A percentile compares a stretch with the other conserved stretches of the same genome.
Conservation (phyloP, 2,113 vertebrate genomes). For the Semicossyphus pulcher region DNA sequence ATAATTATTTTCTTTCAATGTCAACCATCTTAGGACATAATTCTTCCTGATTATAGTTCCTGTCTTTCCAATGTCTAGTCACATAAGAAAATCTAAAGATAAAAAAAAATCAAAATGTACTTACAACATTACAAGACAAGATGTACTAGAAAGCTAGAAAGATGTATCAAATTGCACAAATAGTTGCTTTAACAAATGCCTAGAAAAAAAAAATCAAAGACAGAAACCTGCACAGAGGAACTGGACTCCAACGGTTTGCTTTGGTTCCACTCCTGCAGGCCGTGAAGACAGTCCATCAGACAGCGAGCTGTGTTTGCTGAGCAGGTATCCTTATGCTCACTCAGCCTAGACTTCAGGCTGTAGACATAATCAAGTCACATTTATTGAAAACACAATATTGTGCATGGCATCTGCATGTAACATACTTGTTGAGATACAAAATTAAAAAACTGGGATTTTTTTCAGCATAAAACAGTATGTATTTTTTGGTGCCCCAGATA, state of each 20-base stretch:
- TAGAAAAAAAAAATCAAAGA: neutral
- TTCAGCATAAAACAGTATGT: neutral
- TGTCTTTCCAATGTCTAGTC: too few relatives aligned
- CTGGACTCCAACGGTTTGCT: conserved; percentile 46
- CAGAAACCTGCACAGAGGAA: conserved; percentile 71
- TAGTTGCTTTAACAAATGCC: too few relatives aligned
- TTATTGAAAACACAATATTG: neutral
- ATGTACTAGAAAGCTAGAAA: neutral
- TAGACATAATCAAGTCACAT: neutral
- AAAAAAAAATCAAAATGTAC: too few relatives aligned
- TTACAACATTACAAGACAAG: too few relatives aligned
- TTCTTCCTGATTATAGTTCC: too few relatives aligned
- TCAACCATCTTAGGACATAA: too few relatives aligned
- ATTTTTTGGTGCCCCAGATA: too few relatives aligned
- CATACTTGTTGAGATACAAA: neutral
- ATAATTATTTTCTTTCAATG: too few relatives aligned
- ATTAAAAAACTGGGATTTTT: neutral
- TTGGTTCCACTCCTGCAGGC: conserved; percentile 78
- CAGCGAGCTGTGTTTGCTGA: conserved; percentile 58
- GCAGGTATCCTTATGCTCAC: conserved; percentile 70
- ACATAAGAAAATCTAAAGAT: too few relatives aligned
- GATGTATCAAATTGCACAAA: neutral
- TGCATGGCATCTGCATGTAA: neutral
- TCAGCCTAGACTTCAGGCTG: conserved; percentile 75
- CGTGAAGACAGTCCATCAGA: conserved; percentile 66